Conservation (phyloP, 2,113 vertebrate genomes). For the Rhipidura dahli region DNA sequence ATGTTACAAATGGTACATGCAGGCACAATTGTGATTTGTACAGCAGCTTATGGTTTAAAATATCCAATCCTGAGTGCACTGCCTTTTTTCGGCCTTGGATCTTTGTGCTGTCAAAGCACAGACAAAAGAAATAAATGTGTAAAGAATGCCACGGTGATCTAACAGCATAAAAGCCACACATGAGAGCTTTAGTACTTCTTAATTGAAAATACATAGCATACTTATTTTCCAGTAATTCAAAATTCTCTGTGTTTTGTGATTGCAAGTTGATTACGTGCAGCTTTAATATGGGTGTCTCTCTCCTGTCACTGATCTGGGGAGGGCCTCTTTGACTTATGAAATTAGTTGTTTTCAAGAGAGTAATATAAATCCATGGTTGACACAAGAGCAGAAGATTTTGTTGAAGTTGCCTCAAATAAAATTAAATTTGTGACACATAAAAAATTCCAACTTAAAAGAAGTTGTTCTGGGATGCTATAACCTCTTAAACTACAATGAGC, state of each 20-base stretch:
- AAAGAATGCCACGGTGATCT: not conserved
- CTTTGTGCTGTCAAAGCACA: not conserved
- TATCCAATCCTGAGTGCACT: not conserved
- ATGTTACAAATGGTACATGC: accelerated
- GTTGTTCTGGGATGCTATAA: not conserved
- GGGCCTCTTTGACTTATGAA: not conserved
- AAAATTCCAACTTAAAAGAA: not conserved
- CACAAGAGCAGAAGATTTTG: not conserved
- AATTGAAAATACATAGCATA: not conserved
- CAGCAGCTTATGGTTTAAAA: not conserved
- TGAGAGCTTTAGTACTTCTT: not conserved
- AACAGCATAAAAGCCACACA: not conserved
- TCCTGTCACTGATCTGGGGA: not conserved
- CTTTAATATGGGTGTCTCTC: not conserved
- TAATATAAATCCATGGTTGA: not conserved
- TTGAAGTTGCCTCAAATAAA: not conserved
- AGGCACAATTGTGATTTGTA: not conserved
- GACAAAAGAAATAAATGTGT: not conserved
- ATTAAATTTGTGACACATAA: not conserved
- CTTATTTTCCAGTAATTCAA: not conserved
- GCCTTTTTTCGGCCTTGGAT: not conserved
- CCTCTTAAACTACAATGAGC: not conserved
- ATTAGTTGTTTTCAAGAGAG: not conserved
- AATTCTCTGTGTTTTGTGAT: not conserved
- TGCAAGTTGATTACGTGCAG: not conserved